Percentiles rank a stretch among this genome's conserved stretches.
These are phyloP conservation scores for Paelopatides confundens DNA, from an alignment of 53 echinoderm and acorn worm genomes.

Conservation along the genomic window DNA sequence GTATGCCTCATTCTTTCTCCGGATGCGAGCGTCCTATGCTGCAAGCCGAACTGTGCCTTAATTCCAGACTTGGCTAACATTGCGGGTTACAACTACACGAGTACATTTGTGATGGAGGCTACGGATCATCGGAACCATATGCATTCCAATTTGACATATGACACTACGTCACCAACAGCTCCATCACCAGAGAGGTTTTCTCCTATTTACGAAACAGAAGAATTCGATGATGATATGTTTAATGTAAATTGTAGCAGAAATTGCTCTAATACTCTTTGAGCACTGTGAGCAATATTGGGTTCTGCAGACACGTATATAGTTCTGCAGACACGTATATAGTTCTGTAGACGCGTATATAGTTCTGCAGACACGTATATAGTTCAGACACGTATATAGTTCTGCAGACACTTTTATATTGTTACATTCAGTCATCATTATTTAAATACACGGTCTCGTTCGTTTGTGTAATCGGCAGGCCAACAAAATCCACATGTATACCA, in stretches of 20 bases:
- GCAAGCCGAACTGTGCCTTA: conserved; percentile 26
- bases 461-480: too few relatives aligned
- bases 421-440: too few relatives aligned
- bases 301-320: too few relatives aligned
- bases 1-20: conserved; percentile 27
- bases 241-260: neutral
- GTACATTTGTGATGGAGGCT: conserved; percentile 3
- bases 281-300: too few relatives aligned
- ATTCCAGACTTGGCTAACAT: conserved; percentile 4
- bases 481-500: too few relatives aligned
- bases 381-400: too few relatives aligned
- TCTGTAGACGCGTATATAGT: too few relatives aligned
- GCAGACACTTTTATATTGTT: too few relatives aligned
- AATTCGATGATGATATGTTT: neutral
- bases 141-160: neutral
- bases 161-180: neutral
- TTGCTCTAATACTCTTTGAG: neutral
- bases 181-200: neutral
- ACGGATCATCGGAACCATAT: neutral
- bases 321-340: too few relatives aligned
- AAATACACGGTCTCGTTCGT: too few relatives aligned
- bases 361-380: too few relatives aligned
- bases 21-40: conserved; percentile 9
- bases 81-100: neutral
- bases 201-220: neutral